Percentiles rank a stretch among this genome's conserved stretches.
These are phyloP conservation scores for Lepetodrilus schrolli DNA, from an alignment of 2,888 invertebrate genomes.

Conservation along the genomic window DNA sequence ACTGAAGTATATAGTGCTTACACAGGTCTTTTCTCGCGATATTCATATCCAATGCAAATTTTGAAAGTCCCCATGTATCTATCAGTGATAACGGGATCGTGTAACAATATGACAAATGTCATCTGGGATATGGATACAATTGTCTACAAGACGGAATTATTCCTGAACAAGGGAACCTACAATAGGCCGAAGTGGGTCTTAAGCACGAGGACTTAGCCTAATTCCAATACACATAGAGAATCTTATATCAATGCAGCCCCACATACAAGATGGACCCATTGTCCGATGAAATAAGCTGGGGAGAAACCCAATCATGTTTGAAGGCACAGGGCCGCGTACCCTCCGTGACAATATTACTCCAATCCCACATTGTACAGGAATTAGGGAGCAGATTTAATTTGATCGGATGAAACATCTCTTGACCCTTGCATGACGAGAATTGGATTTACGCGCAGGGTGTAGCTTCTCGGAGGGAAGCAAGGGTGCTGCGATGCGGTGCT, in stretches of 20 bases:
- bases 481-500: not conserved
- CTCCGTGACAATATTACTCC: conserved; percentile 6
- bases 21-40: too few relatives aligned
- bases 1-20: too few relatives aligned
- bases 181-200: not conserved
- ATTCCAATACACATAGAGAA: not conserved
- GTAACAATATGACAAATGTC: too few relatives aligned
- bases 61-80: too few relatives aligned
- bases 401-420: not conserved
- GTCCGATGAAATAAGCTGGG: not conserved
- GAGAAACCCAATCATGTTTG: not conserved
- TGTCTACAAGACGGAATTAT: too few relatives aligned
- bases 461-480: not conserved
- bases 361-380: not conserved
- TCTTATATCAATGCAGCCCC: not conserved
- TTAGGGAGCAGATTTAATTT: conserved; percentile 2
- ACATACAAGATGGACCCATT: conserved; percentile 3
- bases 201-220: conserved; percentile 6
- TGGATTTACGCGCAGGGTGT: not conserved
- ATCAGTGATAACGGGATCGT: too few relatives aligned
- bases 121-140: too few relatives aligned
- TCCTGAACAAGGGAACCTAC: not conserved
- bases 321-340: not conserved
- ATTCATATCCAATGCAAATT: too few relatives aligned
- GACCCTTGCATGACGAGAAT: not conserved